phyloP scores from a whole-genome alignment of 2,113 vertebrate genomes.

The Falco punctatus region DNA sequence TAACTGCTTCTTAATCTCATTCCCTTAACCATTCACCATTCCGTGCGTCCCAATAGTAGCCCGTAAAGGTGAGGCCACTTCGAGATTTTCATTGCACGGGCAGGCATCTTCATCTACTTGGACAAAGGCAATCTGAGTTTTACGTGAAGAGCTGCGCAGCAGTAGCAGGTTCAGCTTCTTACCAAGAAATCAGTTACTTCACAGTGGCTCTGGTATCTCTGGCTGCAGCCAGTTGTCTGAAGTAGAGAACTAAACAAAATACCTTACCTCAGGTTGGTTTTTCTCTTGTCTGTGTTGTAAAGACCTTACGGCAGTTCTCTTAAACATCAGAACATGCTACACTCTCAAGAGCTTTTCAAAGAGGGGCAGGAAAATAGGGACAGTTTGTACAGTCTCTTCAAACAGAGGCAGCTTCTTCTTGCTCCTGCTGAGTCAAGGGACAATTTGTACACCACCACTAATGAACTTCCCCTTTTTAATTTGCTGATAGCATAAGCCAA shows the following conservation, averaged over 20 bases:
- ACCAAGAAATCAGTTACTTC: background rate
- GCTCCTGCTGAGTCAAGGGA: background rate
- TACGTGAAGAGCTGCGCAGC: background rate
- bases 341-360: background rate
- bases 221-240: background rate
- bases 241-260: slow-evolving; percentile 11
- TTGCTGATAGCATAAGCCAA: background rate
- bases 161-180: background rate
- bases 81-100: background rate
- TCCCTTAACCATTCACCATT: background rate
- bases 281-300: background rate
- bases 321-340: background rate
- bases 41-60: background rate
- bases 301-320: background rate
- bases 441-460: background rate
- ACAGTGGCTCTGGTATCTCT: background rate
- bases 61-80: background rate
- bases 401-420: background rate
- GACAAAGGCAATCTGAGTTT: background rate
- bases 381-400: background rate
- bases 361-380: background rate
- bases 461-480: background rate
- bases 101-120: background rate
- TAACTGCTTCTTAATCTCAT: background rate
- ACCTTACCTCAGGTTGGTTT: background rate